A percentile compares a stretch with the other conserved stretches of the same genome.
These are phyloP conservation scores for Scaptomyza caliginosa DNA, from an alignment of 2,888 invertebrate genomes.

Conservation along the genomic window DNA sequence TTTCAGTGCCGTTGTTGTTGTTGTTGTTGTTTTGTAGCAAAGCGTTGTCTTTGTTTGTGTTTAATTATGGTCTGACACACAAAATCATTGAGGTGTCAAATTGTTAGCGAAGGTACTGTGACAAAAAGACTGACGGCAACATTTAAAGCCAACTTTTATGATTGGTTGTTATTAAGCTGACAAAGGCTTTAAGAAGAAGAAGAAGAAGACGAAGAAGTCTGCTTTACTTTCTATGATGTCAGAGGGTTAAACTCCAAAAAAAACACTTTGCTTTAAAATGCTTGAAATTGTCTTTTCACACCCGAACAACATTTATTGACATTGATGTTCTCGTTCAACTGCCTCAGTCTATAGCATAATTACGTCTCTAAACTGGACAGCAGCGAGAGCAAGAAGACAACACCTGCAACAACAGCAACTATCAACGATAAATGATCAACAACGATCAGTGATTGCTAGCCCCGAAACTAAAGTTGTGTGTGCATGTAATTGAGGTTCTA, in stretches of 20 bases:
- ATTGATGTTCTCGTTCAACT: constrained; percentile 2
- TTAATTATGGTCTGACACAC: constrained; percentile 59
- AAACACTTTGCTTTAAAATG: background rate
- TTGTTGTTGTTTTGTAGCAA: background rate
- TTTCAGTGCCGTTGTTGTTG: constrained; percentile 30
- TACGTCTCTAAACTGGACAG: constrained; percentile 23
- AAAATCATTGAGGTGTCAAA: constrained; percentile 69
- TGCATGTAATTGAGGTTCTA: constrained; percentile 59
- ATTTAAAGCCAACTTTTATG: background rate
- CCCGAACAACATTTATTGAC: constrained; percentile 28
- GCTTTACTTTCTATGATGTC: background rate
- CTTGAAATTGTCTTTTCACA: constrained; percentile 38
- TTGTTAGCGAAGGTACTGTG: constrained; percentile 9
- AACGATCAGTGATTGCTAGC: constrained; percentile 37
- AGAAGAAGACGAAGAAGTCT: background rate
- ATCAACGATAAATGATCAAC: constrained; percentile 20
- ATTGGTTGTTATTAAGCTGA: constrained; percentile 5
- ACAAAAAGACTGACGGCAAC: constrained; percentile 12
- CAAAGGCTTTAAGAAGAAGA: background rate
- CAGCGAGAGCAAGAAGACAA: constrained; percentile 10
- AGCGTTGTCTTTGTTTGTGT: constrained; percentile 15
- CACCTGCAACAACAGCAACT: constrained; percentile 13
- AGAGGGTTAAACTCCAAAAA: constrained; percentile 2
- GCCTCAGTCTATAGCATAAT: constrained; percentile 18
- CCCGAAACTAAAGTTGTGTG: constrained; percentile 31